These are phyloP conservation scores for Nematopogon swammerdamellus DNA, from an alignment of 2,888 invertebrate genomes.

Conservation along the genomic window DNA sequence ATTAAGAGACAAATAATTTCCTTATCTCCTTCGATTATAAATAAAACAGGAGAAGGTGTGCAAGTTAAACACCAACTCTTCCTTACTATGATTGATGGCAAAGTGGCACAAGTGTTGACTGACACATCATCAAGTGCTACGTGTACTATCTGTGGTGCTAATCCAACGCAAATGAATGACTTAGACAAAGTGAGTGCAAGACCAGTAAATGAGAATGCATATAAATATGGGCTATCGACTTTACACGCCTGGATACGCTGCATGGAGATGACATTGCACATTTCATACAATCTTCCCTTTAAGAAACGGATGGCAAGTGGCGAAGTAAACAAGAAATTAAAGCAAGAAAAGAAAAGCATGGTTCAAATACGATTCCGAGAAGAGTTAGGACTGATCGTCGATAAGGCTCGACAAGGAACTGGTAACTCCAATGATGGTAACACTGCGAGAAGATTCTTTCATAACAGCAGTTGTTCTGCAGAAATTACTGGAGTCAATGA, in stretches of 20 bases:
- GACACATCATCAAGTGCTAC: conserved; percentile 7
- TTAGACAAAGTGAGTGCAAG: conserved; percentile 7
- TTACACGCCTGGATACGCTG: conserved; percentile 11
- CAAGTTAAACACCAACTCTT: conserved; percentile 13
- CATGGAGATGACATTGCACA: conserved; percentile 10
- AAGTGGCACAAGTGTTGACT: conserved; percentile 12
- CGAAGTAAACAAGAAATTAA: neutral
- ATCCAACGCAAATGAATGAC: conserved; percentile 12
- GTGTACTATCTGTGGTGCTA: conserved; percentile 11
- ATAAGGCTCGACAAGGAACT: conserved; percentile 9
- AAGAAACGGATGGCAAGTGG: neutral
- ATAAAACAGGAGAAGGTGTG: conserved; percentile 5
- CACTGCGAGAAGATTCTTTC: conserved; percentile 9
- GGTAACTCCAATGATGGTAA: conserved; percentile 12
- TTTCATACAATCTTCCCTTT: conserved; percentile 10
- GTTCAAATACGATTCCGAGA: conserved; percentile 1
- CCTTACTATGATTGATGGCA: conserved; percentile 16
- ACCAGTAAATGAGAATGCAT: conserved; percentile 4
- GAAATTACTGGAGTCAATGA: conserved; percentile 9
- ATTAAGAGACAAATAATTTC: conserved; percentile 5
- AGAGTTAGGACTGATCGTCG: conserved; percentile 3
- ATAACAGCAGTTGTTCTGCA: conserved; percentile 5
- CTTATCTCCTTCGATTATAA: conserved; percentile 10
- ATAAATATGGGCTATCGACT: conserved; percentile 7
- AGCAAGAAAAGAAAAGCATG: neutral